Evolutionary conservation across 2,113 vertebrate species (phyloP), one percentile per base, ranked within the genome.

Genomic region (Cyrtonyx montezumae): DNA sequence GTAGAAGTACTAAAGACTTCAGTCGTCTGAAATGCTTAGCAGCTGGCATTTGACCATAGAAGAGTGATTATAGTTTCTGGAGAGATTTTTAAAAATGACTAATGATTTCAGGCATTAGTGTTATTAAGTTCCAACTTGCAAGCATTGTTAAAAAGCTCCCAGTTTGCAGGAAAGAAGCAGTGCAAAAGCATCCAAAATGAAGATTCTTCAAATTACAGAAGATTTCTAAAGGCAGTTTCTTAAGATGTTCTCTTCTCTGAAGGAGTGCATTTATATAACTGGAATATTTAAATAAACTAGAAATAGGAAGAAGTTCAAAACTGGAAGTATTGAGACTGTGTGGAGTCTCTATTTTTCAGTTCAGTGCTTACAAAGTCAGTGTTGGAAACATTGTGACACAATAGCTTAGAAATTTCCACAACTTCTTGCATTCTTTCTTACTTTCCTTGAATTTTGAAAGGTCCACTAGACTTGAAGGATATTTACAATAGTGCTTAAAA

Each of bases 401-500:
- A 43, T 46, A 34, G 19, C n/a, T 90, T 87, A 70, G 79, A 67
- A 70, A 55, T 73, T 79, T 87, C 68, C 22, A n/a, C 74, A 66
- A 32, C 51, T 91, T 76, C 36, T 85, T 23, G 37, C 16, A 9
- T 86, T 65, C 11, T 87, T 89, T 40, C 40, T 82, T 77, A 42
- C 65, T 40, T 82, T 85, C 13, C 19, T 45, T 68, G 46, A 78
- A 79, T 84, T 84, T 86, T 84, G 49, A 85, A 65, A 92, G 46
- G 63, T 77, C 32, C 48, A 34, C n/a, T 76, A 86, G 79, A 34
- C 36, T 74, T 76, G 62, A 79, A 69, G 43, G 28, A 26, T 71
- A 40, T 58, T 77, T 87, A 58, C 15, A 88, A 68, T 84, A 73
- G 74, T 30, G 68, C 67, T 91, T 91, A 77, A 85, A 89, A 79